A percentile compares a stretch with the other conserved stretches of the same genome.
Conservation (phyloP, 2,797 vertebrate genomes). For the Paguma larvata region DNA sequence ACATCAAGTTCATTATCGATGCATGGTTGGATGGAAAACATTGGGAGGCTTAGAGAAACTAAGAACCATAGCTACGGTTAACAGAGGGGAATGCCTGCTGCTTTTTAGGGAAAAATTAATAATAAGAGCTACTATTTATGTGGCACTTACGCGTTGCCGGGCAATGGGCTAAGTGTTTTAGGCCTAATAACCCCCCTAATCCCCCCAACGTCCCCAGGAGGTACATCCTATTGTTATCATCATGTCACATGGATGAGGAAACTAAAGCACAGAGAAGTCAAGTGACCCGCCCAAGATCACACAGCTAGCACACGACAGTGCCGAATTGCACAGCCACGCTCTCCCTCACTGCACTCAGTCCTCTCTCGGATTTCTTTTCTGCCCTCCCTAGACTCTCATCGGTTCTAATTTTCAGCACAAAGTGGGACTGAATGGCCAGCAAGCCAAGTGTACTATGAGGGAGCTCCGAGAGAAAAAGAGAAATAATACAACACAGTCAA, state of each 20-base stretch:
- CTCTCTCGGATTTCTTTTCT: background rate
- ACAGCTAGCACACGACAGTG: background rate
- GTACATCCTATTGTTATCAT: background rate
- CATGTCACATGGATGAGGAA: background rate
- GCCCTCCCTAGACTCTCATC: background rate
- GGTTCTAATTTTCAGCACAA: constrained; percentile 9
- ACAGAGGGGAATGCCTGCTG: background rate
- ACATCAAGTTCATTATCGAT: constrained; percentile 48
- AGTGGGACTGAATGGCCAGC: background rate
- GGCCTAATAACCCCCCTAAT: background rate
- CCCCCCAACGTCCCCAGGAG: background rate
- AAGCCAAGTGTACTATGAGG: background rate
- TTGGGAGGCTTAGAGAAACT: background rate
- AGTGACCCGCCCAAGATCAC: background rate
- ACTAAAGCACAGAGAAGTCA: background rate
- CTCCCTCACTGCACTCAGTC: background rate
- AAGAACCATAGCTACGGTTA: background rate
- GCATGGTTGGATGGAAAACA: constrained; percentile 1
- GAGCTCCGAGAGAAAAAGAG: background rate
- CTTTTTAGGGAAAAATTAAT: background rate
- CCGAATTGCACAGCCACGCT: background rate
- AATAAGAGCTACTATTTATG: background rate
- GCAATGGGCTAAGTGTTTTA: background rate
- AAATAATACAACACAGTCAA: background rate
- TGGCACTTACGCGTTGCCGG: background rate